Percentiles rank a stretch among this genome's conserved stretches.
phyloP scores from a whole-genome alignment of 2,113 vertebrate genomes.

The Actinemys pallida region DNA sequence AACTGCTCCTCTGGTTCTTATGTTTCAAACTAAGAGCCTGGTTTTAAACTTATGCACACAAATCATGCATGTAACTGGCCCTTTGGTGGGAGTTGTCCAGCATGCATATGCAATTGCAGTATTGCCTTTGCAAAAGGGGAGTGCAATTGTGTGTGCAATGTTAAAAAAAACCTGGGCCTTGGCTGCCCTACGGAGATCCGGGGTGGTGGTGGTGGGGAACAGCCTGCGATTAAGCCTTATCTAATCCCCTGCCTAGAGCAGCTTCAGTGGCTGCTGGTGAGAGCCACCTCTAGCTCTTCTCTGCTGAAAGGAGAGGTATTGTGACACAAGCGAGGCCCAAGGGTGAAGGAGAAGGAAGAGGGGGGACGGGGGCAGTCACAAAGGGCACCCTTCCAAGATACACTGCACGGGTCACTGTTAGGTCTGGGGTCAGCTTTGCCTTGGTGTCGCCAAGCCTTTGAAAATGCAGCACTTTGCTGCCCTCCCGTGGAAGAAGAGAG shows the following conservation, averaged over 20 bases:
- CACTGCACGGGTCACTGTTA: neutral
- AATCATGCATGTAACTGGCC: neutral
- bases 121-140: neutral
- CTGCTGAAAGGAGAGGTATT: neutral
- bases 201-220: neutral
- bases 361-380: neutral
- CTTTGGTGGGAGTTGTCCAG: neutral
- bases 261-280: neutral
- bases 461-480: constrained; percentile 51
- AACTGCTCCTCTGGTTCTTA: neutral
- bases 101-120: neutral
- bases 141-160: neutral
- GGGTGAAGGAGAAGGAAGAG: neutral
- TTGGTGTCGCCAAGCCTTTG: neutral
- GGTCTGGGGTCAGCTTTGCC: neutral
- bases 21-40: neutral
- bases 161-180: neutral
- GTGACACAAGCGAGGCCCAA: neutral
- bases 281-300: neutral
- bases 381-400: neutral
- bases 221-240: neutral
- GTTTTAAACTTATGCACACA: neutral
- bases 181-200: neutral
- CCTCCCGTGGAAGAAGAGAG: constrained; percentile 54
- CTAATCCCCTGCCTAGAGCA: neutral